Evolutionary conservation across 2,797 vertebrate genomes (phyloP), one percentile per base, ranked within the genome.

Genomic region (Dryobates pubescens): DNA sequence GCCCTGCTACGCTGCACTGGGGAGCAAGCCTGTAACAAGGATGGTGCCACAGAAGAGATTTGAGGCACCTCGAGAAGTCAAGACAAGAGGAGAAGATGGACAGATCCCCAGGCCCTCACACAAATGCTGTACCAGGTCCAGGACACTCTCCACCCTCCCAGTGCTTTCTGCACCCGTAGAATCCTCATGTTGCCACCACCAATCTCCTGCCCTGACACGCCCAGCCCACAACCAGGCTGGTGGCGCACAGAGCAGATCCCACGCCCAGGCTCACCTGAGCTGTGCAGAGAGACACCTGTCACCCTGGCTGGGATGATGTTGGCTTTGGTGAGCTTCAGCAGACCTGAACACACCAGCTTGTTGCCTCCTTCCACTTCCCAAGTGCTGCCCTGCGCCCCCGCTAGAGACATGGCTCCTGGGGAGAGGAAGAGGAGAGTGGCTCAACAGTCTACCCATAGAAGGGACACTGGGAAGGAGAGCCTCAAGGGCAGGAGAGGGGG

Each of bases 291-390:
- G 95, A 99, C 82, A 29, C 98, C 96, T 1, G 93, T 97, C 97
- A 99, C 98, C 22, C 97, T 98, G 72, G 98, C 99, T 1, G 97
- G 97, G 93, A 99, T 98, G 92, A 99, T 90, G 5, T 98, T 99
- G 83, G 98, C 98, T 64, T 99, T 99, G 68, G 99, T 98, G 81
- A 98, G 96, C 96, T 98, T 99, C 95, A 99, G 97, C 94, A 99
- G 97, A 19, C 98, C 98, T 0, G 98, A 99, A 90, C 99, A 99
- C 61, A 99, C 98, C 96, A 99, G 96, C 94, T 98, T 99, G 96
- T 99, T 99, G 78, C 99, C 99, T 95, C 99, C 99, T 97, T 99
- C 99, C 82, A 99, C 98, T 0, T 99, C 98, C 99, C 99, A 99
- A 79, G 99, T 98, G 97, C 98, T 99, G 96, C 98, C 98, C 94